phyloP scores from a whole-genome alignment of 2,797 vertebrate species.

The Brachymystax lenok region DNA sequence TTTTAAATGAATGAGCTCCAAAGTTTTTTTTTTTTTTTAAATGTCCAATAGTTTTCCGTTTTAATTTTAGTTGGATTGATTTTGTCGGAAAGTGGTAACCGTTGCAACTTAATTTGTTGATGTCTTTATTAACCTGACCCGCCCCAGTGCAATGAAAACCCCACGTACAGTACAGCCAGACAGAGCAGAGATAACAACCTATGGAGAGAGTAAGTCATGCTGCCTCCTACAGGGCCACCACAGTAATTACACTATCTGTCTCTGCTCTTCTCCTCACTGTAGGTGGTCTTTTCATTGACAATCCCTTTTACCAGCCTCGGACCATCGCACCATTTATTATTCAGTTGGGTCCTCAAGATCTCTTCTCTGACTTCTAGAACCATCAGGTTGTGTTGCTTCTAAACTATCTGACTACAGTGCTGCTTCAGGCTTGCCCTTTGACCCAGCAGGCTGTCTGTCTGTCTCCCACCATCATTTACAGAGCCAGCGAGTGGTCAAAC shows the following conservation, averaged over 20 bases:
- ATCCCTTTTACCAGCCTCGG: conserved; percentile 98
- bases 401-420: conserved; percentile 65
- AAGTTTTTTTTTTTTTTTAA: conserved; percentile 47
- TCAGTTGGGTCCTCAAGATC: conserved; percentile 98
- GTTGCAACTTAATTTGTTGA: conserved; percentile 79
- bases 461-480: conserved; percentile 17
- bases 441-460: conserved; percentile 49
- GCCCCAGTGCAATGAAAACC: conserved; percentile 85
- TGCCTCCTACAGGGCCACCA: conserved; percentile 70
- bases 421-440: conserved; percentile 4
- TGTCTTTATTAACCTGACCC: conserved; percentile 70
- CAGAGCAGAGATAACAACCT: conserved; percentile 81
- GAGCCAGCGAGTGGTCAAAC: conserved; percentile 16
- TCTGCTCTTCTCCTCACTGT: conserved; percentile 84
- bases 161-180: conserved; percentile 83
- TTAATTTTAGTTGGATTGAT: conserved; percentile 29
- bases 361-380: conserved; percentile 99
- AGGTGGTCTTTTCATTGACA: conserved; percentile 99
- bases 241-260: conserved; percentile 84
- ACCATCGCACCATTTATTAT: conserved; percentile 98
- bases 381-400: conserved; percentile 85
- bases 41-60: conserved; percentile 13
- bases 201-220: conserved; percentile 62
- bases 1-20: conserved; percentile 77
- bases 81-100: conserved; percentile 77